These are phyloP conservation scores for Uloborus diversus DNA, from an alignment of 1,140 invertebrate species.

Conservation along the genomic window DNA sequence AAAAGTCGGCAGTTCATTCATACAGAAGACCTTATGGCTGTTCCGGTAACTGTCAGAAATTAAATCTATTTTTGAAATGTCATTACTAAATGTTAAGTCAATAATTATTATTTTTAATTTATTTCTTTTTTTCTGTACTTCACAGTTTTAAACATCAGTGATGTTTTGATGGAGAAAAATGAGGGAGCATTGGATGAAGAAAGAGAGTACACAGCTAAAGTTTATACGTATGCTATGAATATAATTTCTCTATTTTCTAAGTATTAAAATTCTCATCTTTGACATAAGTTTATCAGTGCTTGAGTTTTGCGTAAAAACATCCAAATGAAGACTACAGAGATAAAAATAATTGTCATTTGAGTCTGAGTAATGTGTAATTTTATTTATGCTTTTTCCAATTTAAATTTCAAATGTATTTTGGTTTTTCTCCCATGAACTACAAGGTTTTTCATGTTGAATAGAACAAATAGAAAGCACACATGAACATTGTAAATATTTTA, in stretches of 20 bases:
- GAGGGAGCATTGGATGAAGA: slow-evolving; percentile 52
- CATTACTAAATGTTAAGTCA: slow-evolving; percentile 7
- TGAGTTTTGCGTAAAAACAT: too few relatives aligned
- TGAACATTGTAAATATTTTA: background rate
- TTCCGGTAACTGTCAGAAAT: slow-evolving; percentile 76
- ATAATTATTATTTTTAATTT: background rate
- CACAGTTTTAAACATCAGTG: slow-evolving; percentile 58
- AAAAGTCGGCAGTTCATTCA: slow-evolving; percentile 73
- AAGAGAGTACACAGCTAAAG: slow-evolving; percentile 59
- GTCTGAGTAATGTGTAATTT: too few relatives aligned
- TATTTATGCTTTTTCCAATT: too few relatives aligned
- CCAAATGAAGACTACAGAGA: too few relatives aligned
- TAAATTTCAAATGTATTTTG: too few relatives aligned
- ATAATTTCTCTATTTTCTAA: background rate
- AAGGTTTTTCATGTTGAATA: background rate
- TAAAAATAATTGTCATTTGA: too few relatives aligned
- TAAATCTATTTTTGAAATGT: slow-evolving; percentile 21
- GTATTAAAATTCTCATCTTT: background rate
- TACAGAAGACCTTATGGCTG: slow-evolving; percentile 84
- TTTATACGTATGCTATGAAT: slow-evolving; percentile 60
- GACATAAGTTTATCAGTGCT: background rate
- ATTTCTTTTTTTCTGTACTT: background rate
- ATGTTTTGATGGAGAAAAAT: slow-evolving; percentile 57
- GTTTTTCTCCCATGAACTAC: too few relatives aligned
- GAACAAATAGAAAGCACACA: background rate